Base-by-base conservation (phyloP, 2,888 invertebrate species). In the Polydrusus tereticollis region DNA sequence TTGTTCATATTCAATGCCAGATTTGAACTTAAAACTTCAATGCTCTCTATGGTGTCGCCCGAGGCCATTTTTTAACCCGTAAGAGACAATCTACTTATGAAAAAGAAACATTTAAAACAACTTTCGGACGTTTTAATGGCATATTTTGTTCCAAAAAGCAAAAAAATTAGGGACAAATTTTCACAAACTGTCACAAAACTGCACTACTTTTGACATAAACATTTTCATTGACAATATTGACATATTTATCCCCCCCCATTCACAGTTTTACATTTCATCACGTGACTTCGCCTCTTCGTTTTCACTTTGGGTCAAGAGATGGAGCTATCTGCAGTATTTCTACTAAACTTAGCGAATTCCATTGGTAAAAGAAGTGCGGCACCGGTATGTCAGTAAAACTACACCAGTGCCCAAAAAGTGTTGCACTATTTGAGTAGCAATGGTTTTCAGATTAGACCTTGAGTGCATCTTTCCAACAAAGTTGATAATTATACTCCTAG, bases 41-140 rank as follows among this genome's bases (percentile, higher is more conserved):
- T 93, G 85, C 90, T 90, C 88, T 93, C 93, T 85, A 91, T 88
- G 84, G 87, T 91, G 87, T 93, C 93, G 85, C 93, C 93, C 87
- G 94, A 93, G 90, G 94, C 94, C 94, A 94, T 94, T 87, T 89
- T 88, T 45, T 21, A 57, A 33, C 7, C 58, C 59, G 33, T n/a
- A 36, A 20, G 4, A 26, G 12, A 43, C 38, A 58, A 45, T 20
- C 45, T 45, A 69, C 58, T 33, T 63, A 69, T 6, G 36, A 57
- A 58, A 63, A 41, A 45, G 10, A 57, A 57, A 73, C 69, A 47
- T 66, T 69, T 52, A 64, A 69, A 73, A 41, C 55, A 43, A 57
- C 10, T 71, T 74, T 57, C 69, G 58, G 69, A 70, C 62, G 69
- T 69, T 78, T 80, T 73, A 75, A 73, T 76, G 68, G 75, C 76